Evolutionary conservation across 2,113 vertebrate species (phyloP).

Genomic region (Mirza zaza): DNA sequence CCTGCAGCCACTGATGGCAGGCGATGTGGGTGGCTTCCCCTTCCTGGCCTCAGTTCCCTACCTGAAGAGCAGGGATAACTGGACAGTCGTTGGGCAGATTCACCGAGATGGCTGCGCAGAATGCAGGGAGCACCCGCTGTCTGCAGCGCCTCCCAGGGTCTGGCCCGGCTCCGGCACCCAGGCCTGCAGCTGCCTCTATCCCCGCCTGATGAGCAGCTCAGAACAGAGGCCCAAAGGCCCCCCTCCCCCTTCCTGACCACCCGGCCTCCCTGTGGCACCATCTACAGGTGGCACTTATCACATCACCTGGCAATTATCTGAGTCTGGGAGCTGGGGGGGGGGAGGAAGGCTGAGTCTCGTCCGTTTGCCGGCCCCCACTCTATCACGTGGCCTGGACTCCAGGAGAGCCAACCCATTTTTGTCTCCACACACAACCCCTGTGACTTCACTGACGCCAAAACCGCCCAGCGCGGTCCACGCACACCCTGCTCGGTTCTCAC

Average conservation of each 20-base stretch:
- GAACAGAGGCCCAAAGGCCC: background rate
- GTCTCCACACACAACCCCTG: background rate
- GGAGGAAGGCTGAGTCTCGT: background rate
- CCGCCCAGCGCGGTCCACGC: background rate
- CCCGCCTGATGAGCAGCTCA: background rate
- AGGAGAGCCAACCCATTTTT: background rate
- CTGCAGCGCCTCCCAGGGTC: background rate
- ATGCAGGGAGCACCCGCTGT: background rate
- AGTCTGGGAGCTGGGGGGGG: background rate
- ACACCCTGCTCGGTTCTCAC: background rate
- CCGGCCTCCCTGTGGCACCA: background rate
- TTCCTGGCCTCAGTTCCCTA: background rate
- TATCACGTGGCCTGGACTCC: background rate
- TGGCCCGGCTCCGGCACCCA: background rate
- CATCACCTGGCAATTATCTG: constrained; percentile 44
- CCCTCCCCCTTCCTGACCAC: background rate
- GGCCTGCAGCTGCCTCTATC: background rate
- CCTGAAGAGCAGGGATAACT: background rate
- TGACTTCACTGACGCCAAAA: background rate
- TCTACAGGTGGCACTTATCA: constrained; percentile 9
- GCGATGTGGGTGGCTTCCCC: background rate
- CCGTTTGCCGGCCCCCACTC: background rate
- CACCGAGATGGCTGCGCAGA: background rate
- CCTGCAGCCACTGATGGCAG: background rate
- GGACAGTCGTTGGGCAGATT: background rate